These are phyloP conservation scores for Autographa gamma DNA, from an alignment of 2,888 invertebrate genomes.

Conservation along the genomic window DNA sequence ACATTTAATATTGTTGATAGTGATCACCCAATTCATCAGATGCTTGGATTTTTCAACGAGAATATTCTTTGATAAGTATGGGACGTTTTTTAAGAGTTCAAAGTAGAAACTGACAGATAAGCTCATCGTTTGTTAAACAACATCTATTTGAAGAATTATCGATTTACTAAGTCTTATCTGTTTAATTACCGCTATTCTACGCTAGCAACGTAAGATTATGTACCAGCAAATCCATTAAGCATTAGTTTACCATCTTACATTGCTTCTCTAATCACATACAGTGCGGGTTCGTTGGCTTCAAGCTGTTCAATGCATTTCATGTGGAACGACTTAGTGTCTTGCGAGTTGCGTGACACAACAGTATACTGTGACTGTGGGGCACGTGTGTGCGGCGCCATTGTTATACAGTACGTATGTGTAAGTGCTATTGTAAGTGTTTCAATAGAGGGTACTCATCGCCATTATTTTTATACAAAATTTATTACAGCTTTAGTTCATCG, in stretches of 20 bases:
- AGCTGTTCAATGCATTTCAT: constrained; percentile 5
- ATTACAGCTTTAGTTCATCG: neutral
- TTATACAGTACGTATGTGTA: neutral
- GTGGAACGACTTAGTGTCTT: constrained; percentile 6
- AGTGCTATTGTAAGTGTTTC: neutral
- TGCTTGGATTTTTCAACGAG: neutral
- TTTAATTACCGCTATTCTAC: no score
- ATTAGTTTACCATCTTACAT: neutral
- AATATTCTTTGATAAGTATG: no score
- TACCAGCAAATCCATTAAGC: neutral
- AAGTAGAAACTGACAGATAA: no score
- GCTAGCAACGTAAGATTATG: neutral
- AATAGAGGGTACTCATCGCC: neutral
- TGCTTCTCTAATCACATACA: constrained; percentile 4
- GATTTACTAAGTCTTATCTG: no score
- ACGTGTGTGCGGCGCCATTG: neutral
- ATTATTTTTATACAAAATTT: neutral
- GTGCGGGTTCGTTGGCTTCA: neutral
- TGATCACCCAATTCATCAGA: neutral
- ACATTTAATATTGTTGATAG: neutral
- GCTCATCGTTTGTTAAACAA: no score
- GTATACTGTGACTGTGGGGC: neutral
- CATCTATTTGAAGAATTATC: no score
- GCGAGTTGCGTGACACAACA: neutral
- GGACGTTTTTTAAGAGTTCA: no score